Percentiles rank a stretch among this genome's conserved stretches.
Conservation (phyloP, 1,140 invertebrate genomes). For the Cotesia vestalis region DNA sequence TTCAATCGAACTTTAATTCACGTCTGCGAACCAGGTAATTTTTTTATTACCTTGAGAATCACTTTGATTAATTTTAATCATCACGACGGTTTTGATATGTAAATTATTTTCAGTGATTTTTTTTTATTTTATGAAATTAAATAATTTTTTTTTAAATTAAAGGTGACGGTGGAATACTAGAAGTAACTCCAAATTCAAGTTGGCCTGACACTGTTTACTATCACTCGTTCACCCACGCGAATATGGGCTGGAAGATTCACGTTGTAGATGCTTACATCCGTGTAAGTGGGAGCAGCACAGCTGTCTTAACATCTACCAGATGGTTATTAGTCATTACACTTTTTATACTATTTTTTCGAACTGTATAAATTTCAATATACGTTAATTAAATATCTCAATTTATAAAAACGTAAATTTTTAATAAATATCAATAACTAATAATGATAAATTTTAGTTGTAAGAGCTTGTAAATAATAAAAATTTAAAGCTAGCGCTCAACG, state of each 20-base stretch:
- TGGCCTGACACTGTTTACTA: slow-evolving; percentile 95
- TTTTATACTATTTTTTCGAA: slow-evolving; percentile 38
- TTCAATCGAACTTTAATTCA: slow-evolving; percentile 80
- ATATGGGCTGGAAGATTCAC: slow-evolving; percentile 92
- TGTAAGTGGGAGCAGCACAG: slow-evolving; percentile 38
- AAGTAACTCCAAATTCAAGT: slow-evolving; percentile 86
- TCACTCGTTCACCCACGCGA: slow-evolving; percentile 89
- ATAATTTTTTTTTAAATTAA: slow-evolving; percentile 36
- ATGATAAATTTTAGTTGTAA: neutral
- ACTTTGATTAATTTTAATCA: slow-evolving; percentile 25
- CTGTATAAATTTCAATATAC: slow-evolving; percentile 36
- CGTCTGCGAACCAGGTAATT: slow-evolving; percentile 72
- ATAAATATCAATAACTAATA: neutral
- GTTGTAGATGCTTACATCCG: slow-evolving; percentile 77
- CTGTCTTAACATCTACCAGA: slow-evolving; percentile 30
- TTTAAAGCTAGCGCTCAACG: no score
- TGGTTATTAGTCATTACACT: slow-evolving; percentile 36
- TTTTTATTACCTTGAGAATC: slow-evolving; percentile 27
- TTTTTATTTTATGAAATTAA: slow-evolving; percentile 9
- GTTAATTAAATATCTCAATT: slow-evolving; percentile 39
- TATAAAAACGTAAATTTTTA: slow-evolving; percentile 14
- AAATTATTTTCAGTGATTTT: neutral
- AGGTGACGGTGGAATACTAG: slow-evolving; percentile 76
- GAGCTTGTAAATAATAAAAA: neutral
- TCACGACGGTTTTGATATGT: neutral